Evolutionary conservation across 2,888 invertebrate genomes (phyloP), one percentile per base, ranked within the genome.

Genomic region (Leptinotarsa tumamoca): DNA sequence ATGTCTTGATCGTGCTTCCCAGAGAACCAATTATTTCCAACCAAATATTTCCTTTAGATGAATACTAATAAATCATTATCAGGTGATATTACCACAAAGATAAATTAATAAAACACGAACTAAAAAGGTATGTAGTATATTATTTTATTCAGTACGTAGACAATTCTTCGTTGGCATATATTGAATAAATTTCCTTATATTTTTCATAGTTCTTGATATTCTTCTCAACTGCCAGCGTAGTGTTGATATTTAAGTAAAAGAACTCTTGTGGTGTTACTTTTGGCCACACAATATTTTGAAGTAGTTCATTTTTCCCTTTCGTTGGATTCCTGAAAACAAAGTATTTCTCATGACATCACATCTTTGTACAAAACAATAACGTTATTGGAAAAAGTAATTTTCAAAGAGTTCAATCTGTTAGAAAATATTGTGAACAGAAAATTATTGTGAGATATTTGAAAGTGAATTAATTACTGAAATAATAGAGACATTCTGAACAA

Each of bases 271-370:
- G 58, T 23, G 58, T 58, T 15, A 14, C 58, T 58, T 58, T 58
- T 23, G 58, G 58, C 58, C 58, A 58, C 21, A 15, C 21, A 14
- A 58, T 58, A 23, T 58, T 58, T 15, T 58, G 23, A 14, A 58
- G 58, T 27, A 58, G 4, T 13, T 27, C 23, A 13, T 23, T 23
- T 2, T 54, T 27, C 3, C 17, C 15, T 13, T 23, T 13, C 5
- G 68, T 68, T 14, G 68, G 68, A 68, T 68, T 68, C 52, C 68
- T 68, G 33, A 54, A 68, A 68, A 18, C 23, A 4, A 17, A 52
- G 17, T 52, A 17, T 52, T n/a, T 5, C 33, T 33, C 7, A 17
- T 51, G 51, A 14, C 17, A 2, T 17, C 5, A 52, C 17, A 52
- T 52, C 52, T 52, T 15, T 52, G 4, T 52, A 4, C 3, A 15